Evolutionary conservation across 2,888 invertebrate species (phyloP).

Genomic region (Periphyllus acericola): DNA sequence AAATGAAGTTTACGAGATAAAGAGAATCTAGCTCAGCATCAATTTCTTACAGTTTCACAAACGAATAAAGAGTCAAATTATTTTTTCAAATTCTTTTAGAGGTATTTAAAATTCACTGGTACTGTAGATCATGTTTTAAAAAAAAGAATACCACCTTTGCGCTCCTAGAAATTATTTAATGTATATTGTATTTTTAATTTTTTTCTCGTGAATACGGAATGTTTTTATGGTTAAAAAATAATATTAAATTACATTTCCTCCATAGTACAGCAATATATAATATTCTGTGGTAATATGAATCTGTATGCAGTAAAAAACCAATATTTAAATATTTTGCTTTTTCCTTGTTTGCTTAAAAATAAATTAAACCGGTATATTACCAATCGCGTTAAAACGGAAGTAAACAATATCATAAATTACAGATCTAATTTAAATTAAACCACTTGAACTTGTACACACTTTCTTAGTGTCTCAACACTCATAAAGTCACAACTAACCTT

Average conservation of each 20-base stretch:
- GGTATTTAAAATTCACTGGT: neutral
- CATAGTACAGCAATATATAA: too few species aligned
- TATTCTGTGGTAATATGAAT: too few species aligned
- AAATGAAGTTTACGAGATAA: constrained; percentile 24
- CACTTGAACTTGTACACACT: too few species aligned
- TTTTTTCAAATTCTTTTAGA: constrained; percentile 36
- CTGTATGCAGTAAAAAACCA: too few species aligned
- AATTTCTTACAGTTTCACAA: constrained; percentile 20
- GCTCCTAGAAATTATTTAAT: neutral
- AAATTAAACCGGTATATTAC: too few species aligned
- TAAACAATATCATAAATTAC: too few species aligned
- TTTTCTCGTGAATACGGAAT: neutral
- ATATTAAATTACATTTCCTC: neutral
- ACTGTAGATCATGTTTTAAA: neutral
- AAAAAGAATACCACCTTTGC: neutral
- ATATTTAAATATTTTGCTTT: too few species aligned
- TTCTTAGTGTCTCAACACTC: too few species aligned
- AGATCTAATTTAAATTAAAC: too few species aligned
- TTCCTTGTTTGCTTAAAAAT: too few species aligned
- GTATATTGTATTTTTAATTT: constrained; percentile 10
- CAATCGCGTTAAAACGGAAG: too few species aligned
- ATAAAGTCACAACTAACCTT: too few species aligned
- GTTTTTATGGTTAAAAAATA: neutral
- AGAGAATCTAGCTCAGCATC: neutral
- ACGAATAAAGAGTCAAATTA: constrained; percentile 32